Base-by-base conservation (phyloP, 2,113 vertebrate genomes). In the Eulemur macaco region DNA sequence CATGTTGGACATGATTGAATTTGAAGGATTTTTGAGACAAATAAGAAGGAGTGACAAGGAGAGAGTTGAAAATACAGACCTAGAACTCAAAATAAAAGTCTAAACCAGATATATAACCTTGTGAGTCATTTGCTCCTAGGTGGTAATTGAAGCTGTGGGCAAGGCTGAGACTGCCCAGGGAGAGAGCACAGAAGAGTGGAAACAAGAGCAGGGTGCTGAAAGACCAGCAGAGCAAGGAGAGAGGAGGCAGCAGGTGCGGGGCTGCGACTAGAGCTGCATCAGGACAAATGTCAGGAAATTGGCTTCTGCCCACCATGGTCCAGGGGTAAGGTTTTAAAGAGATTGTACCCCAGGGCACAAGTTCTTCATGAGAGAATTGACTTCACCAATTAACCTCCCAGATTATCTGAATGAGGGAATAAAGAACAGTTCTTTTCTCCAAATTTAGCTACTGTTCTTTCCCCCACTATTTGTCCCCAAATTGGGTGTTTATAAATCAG, bases 121-220 rank as follows among this genome's bases (percentile, higher is more conserved):
- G 86, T 95, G 96, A 96, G 85, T 96, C 96, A 93, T 80, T 96
- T 94, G 86, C 50, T 90, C 66, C 89, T 88, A 91, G 77, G 68
- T 91, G 82, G 85, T 95, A 96, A 96, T 23, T 96, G 89, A 94
- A 96, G 73, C 31, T 20, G 66, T 18, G n/a, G 91, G 73, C 42
- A 69, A 92, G 93, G 42, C 77, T 63, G 73, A 68, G 84, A 42
- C 78, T 83, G 81, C 91, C 52, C 87, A 85, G 52, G 45, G 84
- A 89, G 81, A 68, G 42, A 50, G 6, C 63, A 54, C 2, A 54
- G 96, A 27, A 50, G n/a, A 68, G 39, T 31, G 91, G 63, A 47
- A 60, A 14, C 12, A 37, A 63, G 15, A 63, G 11, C 23, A 7
- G 76, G 86, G 78, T 91, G 77, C 18, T 6, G 29, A 34, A n/a